A percentile compares a stretch with the other conserved stretches of the same genome.
These are phyloP conservation scores for Gari tellinella DNA, from an alignment of 2,888 invertebrate species.

Conservation along the genomic window DNA sequence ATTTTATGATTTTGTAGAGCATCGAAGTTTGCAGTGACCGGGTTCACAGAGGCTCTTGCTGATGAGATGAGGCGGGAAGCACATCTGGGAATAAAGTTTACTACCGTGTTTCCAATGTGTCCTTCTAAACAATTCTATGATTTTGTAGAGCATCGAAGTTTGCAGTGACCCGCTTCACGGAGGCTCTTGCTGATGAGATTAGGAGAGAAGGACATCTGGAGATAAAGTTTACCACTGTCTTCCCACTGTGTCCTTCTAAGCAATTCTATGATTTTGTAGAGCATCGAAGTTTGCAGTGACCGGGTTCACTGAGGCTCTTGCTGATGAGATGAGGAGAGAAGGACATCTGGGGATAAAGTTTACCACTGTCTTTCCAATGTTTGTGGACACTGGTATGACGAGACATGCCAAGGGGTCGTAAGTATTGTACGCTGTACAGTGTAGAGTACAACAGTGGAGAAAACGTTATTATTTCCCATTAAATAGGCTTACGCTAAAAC, in stretches of 20 bases:
- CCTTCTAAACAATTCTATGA: no score
- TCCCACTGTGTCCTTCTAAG: conserved; percentile 76
- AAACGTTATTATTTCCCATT: no score
- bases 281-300: conserved; percentile 76
- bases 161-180: conserved; percentile 89
- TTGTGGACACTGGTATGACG: conserved; percentile 92
- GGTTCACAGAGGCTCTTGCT: conserved; percentile 92
- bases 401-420: conserved; percentile 84
- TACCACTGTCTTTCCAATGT: conserved; percentile 92
- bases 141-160: conserved; percentile 73
- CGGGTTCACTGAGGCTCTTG: conserved; percentile 92
- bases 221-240: conserved; percentile 89
- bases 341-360: conserved; percentile 88
- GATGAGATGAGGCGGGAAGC: conserved; percentile 90
- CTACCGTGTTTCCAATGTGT: conserved; percentile 89
- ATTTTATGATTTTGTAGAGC: conserved; percentile 65
- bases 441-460: no score
- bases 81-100: conserved; percentile 88
- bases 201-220: conserved; percentile 86
- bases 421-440: no score
- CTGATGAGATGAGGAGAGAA: conserved; percentile 89
- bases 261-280: conserved; percentile 61
- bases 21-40: conserved; percentile 76
- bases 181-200: conserved; percentile 92
- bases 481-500: no score